Evolutionary conservation across 2,888 invertebrate genomes (phyloP).

Genomic region (Tachina lurida): DNA sequence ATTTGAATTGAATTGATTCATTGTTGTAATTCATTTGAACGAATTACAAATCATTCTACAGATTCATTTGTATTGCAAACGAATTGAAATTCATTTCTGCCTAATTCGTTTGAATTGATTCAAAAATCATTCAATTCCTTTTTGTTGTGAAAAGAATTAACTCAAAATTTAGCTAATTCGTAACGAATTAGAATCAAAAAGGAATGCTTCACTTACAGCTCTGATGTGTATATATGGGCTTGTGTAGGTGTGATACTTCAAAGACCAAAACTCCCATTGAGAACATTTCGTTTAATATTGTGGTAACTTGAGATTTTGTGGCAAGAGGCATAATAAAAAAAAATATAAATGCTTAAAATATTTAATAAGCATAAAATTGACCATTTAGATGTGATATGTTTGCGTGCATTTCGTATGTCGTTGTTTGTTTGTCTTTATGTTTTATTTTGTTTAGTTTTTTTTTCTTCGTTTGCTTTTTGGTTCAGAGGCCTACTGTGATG

Average conservation of each 20-base stretch:
- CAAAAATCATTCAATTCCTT: too few relatives aligned
- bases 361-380: conserved; percentile 65
- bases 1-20: too few relatives aligned
- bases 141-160: too few relatives aligned
- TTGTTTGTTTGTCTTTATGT: conserved; percentile 2
- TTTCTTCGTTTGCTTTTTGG: conserved; percentile 20
- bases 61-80: too few relatives aligned
- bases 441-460: conserved; percentile 15
- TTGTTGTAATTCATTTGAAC: too few relatives aligned
- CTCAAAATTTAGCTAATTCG: too few relatives aligned
- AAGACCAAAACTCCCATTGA: conserved; percentile 34
- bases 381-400: conserved; percentile 55
- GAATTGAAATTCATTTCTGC: too few relatives aligned
- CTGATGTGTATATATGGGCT: conserved; percentile 62
- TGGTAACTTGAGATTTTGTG: conserved; percentile 61
- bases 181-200: too few relatives aligned
- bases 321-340: conserved; percentile 29
- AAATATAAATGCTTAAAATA: conserved; percentile 16
- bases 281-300: conserved; percentile 53
- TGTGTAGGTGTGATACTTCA: conserved; percentile 67
- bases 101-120: too few relatives aligned
- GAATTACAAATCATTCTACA: too few relatives aligned
- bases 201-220: too few relatives aligned
- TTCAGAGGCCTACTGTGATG: conserved; percentile 78
- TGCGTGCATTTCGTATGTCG: conserved; percentile 55